Conservation (phyloP, 2,797 vertebrate genomes). For the Glyptemys insculpta region DNA sequence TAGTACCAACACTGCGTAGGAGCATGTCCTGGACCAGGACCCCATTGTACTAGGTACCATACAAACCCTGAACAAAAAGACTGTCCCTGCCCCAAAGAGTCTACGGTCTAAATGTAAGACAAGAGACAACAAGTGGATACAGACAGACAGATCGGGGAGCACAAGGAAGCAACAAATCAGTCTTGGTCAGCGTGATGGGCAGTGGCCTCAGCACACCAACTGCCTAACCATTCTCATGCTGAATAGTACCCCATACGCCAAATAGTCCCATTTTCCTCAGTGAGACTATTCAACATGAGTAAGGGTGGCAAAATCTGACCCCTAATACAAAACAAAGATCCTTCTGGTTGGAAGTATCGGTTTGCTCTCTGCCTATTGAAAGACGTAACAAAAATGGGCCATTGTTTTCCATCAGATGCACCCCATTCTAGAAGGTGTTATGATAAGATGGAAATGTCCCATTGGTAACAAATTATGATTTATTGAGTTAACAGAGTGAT, state of each 20-base stretch:
- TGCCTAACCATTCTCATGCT: neutral
- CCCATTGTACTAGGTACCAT: neutral
- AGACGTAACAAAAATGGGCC: neutral
- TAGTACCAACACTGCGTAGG: neutral
- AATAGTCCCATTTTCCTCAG: neutral
- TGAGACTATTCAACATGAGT: neutral
- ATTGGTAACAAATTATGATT: neutral
- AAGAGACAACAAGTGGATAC: neutral
- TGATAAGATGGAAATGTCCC: neutral
- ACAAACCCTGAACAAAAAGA: constrained; percentile 10
- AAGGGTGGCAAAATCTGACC: neutral
- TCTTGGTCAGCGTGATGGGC: neutral
- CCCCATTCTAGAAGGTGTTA: neutral
- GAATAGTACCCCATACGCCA: neutral
- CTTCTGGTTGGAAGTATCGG: neutral
- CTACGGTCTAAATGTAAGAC: neutral
- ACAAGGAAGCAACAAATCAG: neutral
- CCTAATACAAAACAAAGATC: neutral
- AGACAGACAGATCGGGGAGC: neutral
- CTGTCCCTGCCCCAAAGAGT: neutral
- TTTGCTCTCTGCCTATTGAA: neutral
- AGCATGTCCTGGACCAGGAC: neutral
- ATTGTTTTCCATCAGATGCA: neutral
- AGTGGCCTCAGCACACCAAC: neutral
- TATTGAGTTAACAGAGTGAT: neutral